A percentile compares a stretch with the other conserved stretches of the same genome.
Conservation (phyloP, 2,113 vertebrate genomes). For the Hyla sarda region DNA sequence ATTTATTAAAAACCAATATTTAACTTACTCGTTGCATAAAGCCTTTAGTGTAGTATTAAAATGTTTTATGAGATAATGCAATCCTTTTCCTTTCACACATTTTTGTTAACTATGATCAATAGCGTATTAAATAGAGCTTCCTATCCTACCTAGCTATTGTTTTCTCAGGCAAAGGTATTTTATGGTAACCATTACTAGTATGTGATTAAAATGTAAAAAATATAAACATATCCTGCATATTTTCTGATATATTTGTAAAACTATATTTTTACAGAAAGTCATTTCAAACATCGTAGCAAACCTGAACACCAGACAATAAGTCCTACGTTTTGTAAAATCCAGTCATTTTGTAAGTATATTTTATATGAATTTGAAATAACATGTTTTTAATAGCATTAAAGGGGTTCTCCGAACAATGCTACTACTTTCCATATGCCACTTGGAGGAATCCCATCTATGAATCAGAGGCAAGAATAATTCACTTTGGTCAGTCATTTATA, state of each 20-base stretch:
- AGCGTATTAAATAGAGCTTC: too few species aligned
- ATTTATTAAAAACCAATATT: too few species aligned
- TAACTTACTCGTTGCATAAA: too few species aligned
- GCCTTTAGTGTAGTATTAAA: too few species aligned
- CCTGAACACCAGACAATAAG: conserved; percentile 5
- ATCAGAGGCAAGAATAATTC: too few species aligned
- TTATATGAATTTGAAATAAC: neutral
- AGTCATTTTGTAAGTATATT: conserved; percentile 26
- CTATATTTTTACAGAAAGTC: conserved; percentile 16
- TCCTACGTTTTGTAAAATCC: neutral
- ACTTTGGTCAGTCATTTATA: too few species aligned
- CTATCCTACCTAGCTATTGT: neutral
- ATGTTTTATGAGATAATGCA: too few species aligned
- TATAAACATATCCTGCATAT: neutral
- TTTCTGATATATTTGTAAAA: neutral
- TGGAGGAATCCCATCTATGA: too few species aligned
- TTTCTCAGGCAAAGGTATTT: neutral
- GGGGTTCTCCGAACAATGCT: neutral
- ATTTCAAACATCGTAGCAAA: conserved; percentile 22
- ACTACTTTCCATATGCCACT: too few species aligned
- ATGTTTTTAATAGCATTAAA: neutral
- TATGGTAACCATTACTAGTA: too few species aligned
- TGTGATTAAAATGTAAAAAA: neutral
- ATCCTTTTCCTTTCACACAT: too few species aligned
- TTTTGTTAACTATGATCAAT: too few species aligned